These are phyloP conservation scores for Nezara viridula DNA, from an alignment of 2,888 invertebrate species.

Conservation along the genomic window DNA sequence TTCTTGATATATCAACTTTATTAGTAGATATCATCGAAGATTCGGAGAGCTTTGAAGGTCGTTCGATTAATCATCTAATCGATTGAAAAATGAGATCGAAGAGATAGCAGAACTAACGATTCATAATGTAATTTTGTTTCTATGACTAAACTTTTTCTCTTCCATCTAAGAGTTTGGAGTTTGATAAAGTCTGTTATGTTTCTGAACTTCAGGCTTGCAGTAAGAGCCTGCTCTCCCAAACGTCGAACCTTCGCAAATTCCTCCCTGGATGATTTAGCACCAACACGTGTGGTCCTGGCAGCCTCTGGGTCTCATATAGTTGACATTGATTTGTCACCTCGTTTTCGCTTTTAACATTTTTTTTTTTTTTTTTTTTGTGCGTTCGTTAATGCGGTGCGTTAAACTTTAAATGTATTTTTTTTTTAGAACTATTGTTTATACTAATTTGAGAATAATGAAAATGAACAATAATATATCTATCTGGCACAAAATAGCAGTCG, in stretches of 20 bases:
- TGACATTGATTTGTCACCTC: conserved; percentile 25
- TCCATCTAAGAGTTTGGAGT: not conserved
- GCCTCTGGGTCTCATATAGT: not conserved
- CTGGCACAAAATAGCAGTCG: too few species aligned
- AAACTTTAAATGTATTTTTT: not conserved
- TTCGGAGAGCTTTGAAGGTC: not conserved
- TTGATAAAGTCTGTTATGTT: not conserved
- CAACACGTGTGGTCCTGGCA: not conserved
- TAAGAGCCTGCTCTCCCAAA: not conserved
- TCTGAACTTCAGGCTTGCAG: not conserved
- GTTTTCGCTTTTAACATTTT: not conserved
- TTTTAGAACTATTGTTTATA: not conserved
- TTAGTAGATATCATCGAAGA: not conserved
- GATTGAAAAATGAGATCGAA: not conserved
- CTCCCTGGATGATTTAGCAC: not conserved
- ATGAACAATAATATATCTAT: too few species aligned
- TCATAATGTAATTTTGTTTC: not conserved
- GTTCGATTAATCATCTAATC: not conserved
- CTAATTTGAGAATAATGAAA: too few species aligned
- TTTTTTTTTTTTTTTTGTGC: not conserved
- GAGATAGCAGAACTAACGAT: not conserved
- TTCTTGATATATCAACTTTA: not conserved
- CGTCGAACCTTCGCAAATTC: not conserved
- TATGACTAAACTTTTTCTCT: not conserved
- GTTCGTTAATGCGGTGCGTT: not conserved